These are phyloP conservation scores for Moxostoma hubbsi DNA, from an alignment of 2,797 vertebrate species.

Conservation along the genomic window DNA sequence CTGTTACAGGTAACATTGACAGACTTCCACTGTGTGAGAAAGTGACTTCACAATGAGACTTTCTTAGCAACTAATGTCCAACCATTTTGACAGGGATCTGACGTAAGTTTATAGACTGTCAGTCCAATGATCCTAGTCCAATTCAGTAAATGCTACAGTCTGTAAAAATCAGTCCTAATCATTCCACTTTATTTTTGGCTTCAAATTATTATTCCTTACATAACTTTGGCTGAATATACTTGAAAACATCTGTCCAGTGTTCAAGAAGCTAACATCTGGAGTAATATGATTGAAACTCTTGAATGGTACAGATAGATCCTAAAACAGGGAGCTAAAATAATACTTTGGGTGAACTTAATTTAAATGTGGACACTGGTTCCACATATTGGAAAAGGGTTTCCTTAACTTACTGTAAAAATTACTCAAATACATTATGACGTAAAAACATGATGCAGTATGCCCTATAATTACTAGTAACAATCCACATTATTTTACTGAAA, in stretches of 20 bases:
- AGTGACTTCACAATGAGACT: constrained; percentile 1
- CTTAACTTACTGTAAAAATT: no score
- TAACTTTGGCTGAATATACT: background rate
- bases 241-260: background rate
- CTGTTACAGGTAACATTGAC: constrained; percentile 29
- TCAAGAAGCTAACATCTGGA: background rate
- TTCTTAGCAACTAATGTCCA: constrained; percentile 9
- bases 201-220: constrained; percentile 13
- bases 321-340: background rate
- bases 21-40: constrained; percentile 1
- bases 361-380: no score
- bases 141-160: background rate
- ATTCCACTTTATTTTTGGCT: constrained; percentile 15
- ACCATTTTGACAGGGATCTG: constrained; percentile 1
- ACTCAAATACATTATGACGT: no score
- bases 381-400: no score
- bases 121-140: constrained; percentile 1
- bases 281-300: background rate
- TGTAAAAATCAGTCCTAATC: constrained; percentile 1
- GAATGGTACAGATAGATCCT: background rate
- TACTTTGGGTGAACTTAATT: no score
- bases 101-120: background rate
- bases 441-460: no score
- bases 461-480: no score
- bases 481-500: no score